Percentiles rank a stretch among this genome's conserved stretches.
Evolutionary conservation across 23 tunicate species (phyloP).

Genomic region (Ascidia mentula): DNA sequence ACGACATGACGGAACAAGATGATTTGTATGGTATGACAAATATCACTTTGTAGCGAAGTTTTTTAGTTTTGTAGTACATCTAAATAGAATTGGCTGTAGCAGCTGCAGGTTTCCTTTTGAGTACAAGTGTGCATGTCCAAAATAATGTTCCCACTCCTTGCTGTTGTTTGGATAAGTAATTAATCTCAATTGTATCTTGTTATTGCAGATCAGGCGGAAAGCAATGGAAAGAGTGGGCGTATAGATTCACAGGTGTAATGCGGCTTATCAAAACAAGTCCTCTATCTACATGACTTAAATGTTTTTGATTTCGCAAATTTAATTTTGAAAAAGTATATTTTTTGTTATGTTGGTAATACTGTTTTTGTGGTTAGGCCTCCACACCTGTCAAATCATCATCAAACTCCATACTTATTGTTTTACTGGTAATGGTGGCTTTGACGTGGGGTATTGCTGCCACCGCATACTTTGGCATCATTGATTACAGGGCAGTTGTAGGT

Average conservation of each 20-base stretch:
- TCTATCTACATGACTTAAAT: background rate
- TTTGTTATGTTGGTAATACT: no score
- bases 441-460: constrained; percentile 91
- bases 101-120: no score
- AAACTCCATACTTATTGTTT: constrained; percentile 13
- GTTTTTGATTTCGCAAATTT: background rate
- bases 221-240: background rate
- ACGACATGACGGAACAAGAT: constrained; percentile 5
- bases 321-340: no score
- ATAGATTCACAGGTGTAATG: background rate
- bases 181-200: no score
- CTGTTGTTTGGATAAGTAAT: no score
- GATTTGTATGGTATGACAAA: background rate
- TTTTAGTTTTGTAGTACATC: no score
- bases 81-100: no score
- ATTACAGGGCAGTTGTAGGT: constrained; percentile 70
- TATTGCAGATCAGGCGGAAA: background rate
- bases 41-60: no score
- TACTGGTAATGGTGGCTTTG: constrained; percentile 48
- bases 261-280: no score
- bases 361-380: background rate
- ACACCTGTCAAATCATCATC: background rate
- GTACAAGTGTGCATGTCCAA: no score
- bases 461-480: constrained; percentile 71
- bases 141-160: no score